Base-by-base conservation (phyloP, 2,888 invertebrate species). In the Synergus umbraculus region DNA sequence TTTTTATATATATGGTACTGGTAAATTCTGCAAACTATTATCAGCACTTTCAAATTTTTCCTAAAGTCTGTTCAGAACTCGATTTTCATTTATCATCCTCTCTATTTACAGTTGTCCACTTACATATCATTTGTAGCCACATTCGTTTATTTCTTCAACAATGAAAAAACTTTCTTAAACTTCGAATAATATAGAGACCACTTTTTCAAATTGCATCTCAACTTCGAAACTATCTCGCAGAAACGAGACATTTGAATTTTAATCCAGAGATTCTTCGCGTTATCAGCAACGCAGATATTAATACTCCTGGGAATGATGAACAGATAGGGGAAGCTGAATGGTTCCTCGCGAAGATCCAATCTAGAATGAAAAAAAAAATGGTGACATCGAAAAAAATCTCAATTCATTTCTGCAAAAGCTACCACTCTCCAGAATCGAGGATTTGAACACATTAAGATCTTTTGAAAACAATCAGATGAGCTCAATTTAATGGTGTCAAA, bases 341-440 rank as follows among this genome's bases (percentile, higher is more conserved):
- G 69, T 58, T n/a, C 43, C 46, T 76, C 63, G 43, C 63, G 18
- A 78, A 81, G 82, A 84, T 84, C 78, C 83, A 83, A 84, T 84
- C 83, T 82, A 80, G 82, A 80, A 81, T 64, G 77, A 79, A 77
- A 73, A 64, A 66, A 78, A 79, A 66, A 76, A 49, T 22, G 4
- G n/a, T 8, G 44, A n/a, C 37, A 60, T 15, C 44, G 22, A n/a
- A 65, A 65, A 22, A 54, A 77, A 37, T 76, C 44, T 60, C 29
- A 29, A 63, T 63, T 44, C 10, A 77, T 54, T 73, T 15, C 46
- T 5, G 63, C n/a, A 22, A 44, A 65, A 77, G 15, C 13, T 49
- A 77, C 29, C 8, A 46, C 15, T 49, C 69, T 37, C 49, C 49
- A 49, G 46, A 69, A 29, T 69, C 69, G 29, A 69, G 29, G 49